Evolutionary conservation across 1,140 invertebrate genomes (phyloP).

Genomic region (Adelges cooleyi): DNA sequence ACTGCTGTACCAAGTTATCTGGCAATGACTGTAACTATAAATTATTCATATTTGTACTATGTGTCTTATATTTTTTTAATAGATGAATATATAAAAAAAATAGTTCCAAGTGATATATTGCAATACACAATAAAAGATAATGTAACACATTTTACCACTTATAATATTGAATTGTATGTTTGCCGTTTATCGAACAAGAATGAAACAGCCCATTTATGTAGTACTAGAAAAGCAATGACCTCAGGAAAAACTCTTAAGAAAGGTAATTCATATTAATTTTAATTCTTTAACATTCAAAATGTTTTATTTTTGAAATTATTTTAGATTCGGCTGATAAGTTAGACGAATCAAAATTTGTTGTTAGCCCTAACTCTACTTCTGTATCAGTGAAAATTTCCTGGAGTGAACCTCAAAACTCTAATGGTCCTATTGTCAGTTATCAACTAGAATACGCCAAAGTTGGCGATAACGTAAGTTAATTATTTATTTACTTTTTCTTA

Average conservation of each 20-base stretch:
- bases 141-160: constrained; percentile 58
- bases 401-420: constrained; percentile 67
- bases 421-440: constrained; percentile 74
- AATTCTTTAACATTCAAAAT: not conserved
- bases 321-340: constrained; percentile 34
- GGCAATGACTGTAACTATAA: too few relatives aligned
- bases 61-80: too few relatives aligned
- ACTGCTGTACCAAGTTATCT: too few relatives aligned
- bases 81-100: too few relatives aligned
- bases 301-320: not conserved
- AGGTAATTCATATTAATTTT: not conserved
- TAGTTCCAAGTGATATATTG: too few relatives aligned
- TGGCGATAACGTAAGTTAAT: constrained; percentile 47
- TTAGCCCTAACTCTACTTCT: constrained; percentile 32
- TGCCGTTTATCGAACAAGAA: constrained; percentile 48
- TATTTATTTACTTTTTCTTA: too few relatives aligned
- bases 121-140: constrained; percentile 37
- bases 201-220: constrained; percentile 34
- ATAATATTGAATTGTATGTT: constrained; percentile 57
- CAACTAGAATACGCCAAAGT: constrained; percentile 58
- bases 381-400: constrained; percentile 44
- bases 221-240: constrained; percentile 33
- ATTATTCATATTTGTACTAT: too few relatives aligned
- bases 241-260: constrained; percentile 31
- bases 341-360: constrained; percentile 31